Base-by-base conservation (phyloP, 2,113 vertebrate genomes). In the Chionis minor region DNA sequence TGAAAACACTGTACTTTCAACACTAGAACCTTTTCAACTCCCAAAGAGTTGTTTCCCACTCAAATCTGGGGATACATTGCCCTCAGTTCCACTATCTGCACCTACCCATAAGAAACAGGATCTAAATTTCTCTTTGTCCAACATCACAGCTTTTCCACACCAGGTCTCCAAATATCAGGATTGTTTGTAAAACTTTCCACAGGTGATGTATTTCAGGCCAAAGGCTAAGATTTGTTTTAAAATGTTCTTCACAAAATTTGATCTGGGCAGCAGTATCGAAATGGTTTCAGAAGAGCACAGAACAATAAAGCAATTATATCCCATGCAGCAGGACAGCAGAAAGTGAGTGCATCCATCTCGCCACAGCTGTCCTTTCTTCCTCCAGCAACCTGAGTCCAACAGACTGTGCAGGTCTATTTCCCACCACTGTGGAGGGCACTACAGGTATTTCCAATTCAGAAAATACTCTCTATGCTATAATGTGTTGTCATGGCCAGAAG, bases 191-290 rank as follows among this genome's bases (percentile, higher is more conserved):
- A 96, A 94, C 81, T 91, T 95, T 82, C 67, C 62, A 66, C 75
- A 96, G 81, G 91, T 96, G 94, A 97, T 91, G 27, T 58, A 96
- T 96, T 94, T 97, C 87, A 94, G 92, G 91, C 95, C 92, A 96
- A 97, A 94, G 87, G 91, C 96, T 92, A 96, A 73, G 66, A 87
- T 92, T 84, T 49, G 62, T 40, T 89, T 94, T 91, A n/a, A 95
- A 95, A 82, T 45, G 92, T 82, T 95, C 88, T 88, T 88, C 87
- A 66, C 74, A 91, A 97, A 95, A 96, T 97, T 89, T 95, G 73
- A 95, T 95, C 91, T 91, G 87, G 91, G 93, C 91, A 96, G 93
- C 75, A 77, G 71, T 77, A 92, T 81, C 62, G 0, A 87, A 91
- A 91, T 72, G 70, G 58, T 42, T 92, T 87, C 51, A 40, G 54